phyloP scores from a whole-genome alignment of 1,140 invertebrate species.

The Leptinotarsa defecta region DNA sequence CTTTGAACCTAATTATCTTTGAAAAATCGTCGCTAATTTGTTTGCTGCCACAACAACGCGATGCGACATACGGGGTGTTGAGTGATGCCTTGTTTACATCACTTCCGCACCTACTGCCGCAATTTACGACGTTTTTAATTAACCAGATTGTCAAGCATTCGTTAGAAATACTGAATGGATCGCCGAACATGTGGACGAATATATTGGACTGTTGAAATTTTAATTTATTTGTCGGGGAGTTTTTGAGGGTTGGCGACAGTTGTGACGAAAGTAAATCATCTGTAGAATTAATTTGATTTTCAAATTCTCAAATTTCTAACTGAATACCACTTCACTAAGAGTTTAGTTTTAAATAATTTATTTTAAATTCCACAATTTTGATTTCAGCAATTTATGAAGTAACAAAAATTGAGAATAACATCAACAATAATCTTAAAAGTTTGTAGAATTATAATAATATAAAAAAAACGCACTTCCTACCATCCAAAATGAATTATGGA shows the following conservation, averaged over 20 bases:
- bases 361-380: too few species aligned
- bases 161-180: slow-evolving; percentile 15
- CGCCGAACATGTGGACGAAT: slow-evolving; percentile 12
- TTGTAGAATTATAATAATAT: too few species aligned
- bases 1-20: slow-evolving; percentile 23
- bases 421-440: too few species aligned
- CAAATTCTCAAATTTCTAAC: neutral
- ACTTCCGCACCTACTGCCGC: slow-evolving; percentile 19
- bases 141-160: slow-evolving; percentile 21
- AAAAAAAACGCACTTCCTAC: too few species aligned
- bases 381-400: too few species aligned
- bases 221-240: slow-evolving; percentile 6
- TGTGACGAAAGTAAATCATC: neutral
- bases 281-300: neutral
- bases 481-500: too few species aligned
- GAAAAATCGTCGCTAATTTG: slow-evolving; percentile 25
- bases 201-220: slow-evolving; percentile 8
- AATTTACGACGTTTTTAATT: slow-evolving; percentile 26
- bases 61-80: slow-evolving; percentile 24
- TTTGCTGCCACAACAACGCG: slow-evolving; percentile 23
- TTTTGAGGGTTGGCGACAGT: neutral
- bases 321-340: too few species aligned
- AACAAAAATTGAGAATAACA: too few species aligned
- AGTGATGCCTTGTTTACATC: slow-evolving; percentile 24
- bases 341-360: too few species aligned